phyloP scores from a whole-genome alignment of 1,140 invertebrate genomes.

The Brachionus sp. region DNA sequence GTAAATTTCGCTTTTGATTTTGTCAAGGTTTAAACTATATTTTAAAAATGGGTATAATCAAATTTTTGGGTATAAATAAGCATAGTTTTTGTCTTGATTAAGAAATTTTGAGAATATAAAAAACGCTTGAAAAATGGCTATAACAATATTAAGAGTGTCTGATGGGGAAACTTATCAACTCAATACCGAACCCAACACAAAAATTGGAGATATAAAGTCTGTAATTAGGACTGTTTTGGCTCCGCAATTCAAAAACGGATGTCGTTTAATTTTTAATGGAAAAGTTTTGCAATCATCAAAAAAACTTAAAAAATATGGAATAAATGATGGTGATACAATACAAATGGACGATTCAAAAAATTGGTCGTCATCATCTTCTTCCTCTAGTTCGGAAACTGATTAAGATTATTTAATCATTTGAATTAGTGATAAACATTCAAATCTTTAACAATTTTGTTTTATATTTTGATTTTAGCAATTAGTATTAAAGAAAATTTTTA shows the following conservation, averaged over 20 bases:
- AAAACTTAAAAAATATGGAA: constrained; percentile 37
- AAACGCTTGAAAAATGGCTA: background rate
- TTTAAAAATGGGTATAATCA: background rate
- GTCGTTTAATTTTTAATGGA: constrained; percentile 14
- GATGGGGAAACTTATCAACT: background rate
- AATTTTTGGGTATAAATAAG: background rate
- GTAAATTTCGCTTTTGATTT: background rate
- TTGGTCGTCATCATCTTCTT: constrained; percentile 36
- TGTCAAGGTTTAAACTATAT: background rate
- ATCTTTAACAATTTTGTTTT: background rate
- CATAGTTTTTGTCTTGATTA: background rate
- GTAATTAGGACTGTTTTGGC: background rate
- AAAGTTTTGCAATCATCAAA: constrained; percentile 23
- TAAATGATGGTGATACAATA: background rate
- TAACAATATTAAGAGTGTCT: background rate
- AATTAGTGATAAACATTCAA: background rate
- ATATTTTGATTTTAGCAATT: too few relatives aligned
- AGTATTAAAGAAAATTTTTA: too few relatives aligned
- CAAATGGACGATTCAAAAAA: constrained; percentile 36
- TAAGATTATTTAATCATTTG: constrained; percentile 9
- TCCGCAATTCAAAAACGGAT: constrained; percentile 1
- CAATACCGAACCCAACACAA: background rate
- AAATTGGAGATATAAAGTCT: constrained; percentile 24
- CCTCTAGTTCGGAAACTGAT: constrained; percentile 24
- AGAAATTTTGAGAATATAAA: background rate